Evolutionary conservation across 2,888 invertebrate species (phyloP).

Genomic region (Drosophila greeni): DNA sequence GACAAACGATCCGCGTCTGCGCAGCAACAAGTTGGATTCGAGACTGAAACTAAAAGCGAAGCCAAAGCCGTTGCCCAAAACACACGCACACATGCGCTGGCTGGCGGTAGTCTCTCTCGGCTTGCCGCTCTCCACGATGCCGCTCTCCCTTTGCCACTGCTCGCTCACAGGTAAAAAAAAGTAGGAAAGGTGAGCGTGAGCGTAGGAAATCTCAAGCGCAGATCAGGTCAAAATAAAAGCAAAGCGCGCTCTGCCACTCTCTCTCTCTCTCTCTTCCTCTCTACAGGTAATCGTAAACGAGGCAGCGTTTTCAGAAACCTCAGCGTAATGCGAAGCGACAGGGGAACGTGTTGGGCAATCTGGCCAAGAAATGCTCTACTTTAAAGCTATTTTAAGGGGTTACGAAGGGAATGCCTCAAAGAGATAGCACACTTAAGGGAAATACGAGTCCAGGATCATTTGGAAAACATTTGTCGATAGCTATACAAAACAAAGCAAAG

Average conservation of each 20-base stretch:
- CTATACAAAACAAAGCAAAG: too few species aligned
- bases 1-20: slow-evolving; percentile 69
- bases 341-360: slow-evolving; percentile 13
- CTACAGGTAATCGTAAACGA: slow-evolving; percentile 53
- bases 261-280: slow-evolving; percentile 13
- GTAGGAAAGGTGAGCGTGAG: slow-evolving; percentile 61
- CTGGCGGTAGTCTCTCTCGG: background rate
- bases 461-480: accelerated
- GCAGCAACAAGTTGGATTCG: slow-evolving; percentile 76
- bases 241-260: slow-evolving; percentile 44
- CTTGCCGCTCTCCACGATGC: background rate
- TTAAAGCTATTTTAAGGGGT: background rate
- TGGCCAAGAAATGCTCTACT: slow-evolving; percentile 13
- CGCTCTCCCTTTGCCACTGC: background rate
- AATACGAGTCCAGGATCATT: background rate
- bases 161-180: slow-evolving; percentile 58
- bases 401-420: background rate
- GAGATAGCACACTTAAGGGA: background rate
- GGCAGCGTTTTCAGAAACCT: slow-evolving; percentile 52
- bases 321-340: slow-evolving; percentile 60
- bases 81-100: slow-evolving; percentile 6
- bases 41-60: slow-evolving; percentile 66
- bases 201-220: slow-evolving; percentile 55
- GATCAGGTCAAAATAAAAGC: slow-evolving; percentile 56
- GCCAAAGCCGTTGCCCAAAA: slow-evolving; percentile 27